phyloP scores from a whole-genome alignment of 1,140 invertebrate species.

The Heterodera carotae region DNA sequence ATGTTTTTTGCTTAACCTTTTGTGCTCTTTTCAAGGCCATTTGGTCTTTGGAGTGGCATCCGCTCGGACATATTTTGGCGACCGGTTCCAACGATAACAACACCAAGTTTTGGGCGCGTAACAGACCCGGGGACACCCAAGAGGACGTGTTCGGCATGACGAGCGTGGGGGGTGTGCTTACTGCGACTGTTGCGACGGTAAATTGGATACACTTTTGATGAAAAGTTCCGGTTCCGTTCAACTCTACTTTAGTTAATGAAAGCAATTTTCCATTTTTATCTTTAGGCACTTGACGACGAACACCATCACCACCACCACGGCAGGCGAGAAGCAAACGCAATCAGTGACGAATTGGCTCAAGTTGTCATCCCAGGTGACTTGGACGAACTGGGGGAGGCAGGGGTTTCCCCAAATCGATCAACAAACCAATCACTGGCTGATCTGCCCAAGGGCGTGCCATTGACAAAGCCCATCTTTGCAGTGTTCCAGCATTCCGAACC shows the following conservation, averaged over 20 bases:
- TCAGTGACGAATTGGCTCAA: conserved; percentile 31
- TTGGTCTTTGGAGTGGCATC: conserved; percentile 91
- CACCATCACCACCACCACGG: conserved; percentile 11
- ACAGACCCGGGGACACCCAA: conserved; percentile 95
- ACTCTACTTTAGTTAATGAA: too few species aligned
- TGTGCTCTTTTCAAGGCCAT: conserved; percentile 5
- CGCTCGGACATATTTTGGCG: conserved; percentile 93
- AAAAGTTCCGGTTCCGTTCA: too few species aligned
- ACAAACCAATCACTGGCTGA: too few species aligned
- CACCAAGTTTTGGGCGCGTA: conserved; percentile 95
- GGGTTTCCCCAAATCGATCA: too few species aligned
- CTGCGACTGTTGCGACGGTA: conserved; percentile 33
- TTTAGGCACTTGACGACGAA: conserved; percentile 16
- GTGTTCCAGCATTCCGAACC: too few species aligned
- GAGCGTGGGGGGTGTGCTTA: conserved; percentile 64
- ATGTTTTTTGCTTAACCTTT: background rate
- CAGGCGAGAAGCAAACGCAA: background rate
- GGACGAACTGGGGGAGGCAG: background rate
- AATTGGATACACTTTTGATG: background rate
- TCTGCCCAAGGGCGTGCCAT: too few species aligned
- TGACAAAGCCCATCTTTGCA: too few species aligned
- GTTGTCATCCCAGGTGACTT: conserved; percentile 3
- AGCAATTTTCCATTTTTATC: conserved; percentile 74
- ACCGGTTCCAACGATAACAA: conserved; percentile 70
- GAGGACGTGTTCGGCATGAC: conserved; percentile 74